Evolutionary conservation across 2,888 invertebrate genomes (phyloP).

Genomic region (Pycnomerus fuliginosus): DNA sequence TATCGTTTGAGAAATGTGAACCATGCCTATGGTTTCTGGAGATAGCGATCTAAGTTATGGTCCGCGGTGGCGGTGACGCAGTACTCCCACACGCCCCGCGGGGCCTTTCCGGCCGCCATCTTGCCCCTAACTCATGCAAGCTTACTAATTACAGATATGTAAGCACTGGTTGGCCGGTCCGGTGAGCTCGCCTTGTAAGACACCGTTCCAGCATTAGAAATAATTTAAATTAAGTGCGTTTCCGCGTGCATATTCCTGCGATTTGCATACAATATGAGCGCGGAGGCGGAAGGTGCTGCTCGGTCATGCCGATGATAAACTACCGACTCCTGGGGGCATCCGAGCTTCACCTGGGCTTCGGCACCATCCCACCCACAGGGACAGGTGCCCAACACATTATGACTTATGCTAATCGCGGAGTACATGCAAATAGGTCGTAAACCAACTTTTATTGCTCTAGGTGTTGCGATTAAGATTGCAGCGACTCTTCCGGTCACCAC

Average conservation of each 20-base stretch:
- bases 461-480: no score
- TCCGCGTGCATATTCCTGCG: conserved; percentile 39
- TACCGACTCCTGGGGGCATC: conserved; percentile 31
- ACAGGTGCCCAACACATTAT: conserved; percentile 31
- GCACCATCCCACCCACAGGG: conserved; percentile 33
- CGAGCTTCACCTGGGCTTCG: conserved; percentile 33
- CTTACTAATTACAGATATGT: conserved; percentile 30
- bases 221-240: conserved; percentile 37
- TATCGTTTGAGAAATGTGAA: conserved; percentile 49
- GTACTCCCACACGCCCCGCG: conserved; percentile 51
- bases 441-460: no score
- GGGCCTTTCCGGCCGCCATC: conserved; percentile 52
- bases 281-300: conserved; percentile 40
- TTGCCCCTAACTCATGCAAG: conserved; percentile 44
- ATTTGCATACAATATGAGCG: conserved; percentile 40
- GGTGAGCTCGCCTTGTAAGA: conserved; percentile 34
- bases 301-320: conserved; percentile 38
- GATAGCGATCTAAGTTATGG: conserved; percentile 53
- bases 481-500: no score
- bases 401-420: conserved; percentile 36
- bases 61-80: conserved; percentile 48
- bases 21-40: conserved; percentile 47
- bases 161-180: conserved; percentile 31
- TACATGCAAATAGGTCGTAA: no score
- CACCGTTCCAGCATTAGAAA: conserved; percentile 40